A percentile compares a stretch with the other conserved stretches of the same genome.
These are phyloP conservation scores for Tapirus indicus DNA, from an alignment of 2,797 vertebrate species.

Conservation along the genomic window DNA sequence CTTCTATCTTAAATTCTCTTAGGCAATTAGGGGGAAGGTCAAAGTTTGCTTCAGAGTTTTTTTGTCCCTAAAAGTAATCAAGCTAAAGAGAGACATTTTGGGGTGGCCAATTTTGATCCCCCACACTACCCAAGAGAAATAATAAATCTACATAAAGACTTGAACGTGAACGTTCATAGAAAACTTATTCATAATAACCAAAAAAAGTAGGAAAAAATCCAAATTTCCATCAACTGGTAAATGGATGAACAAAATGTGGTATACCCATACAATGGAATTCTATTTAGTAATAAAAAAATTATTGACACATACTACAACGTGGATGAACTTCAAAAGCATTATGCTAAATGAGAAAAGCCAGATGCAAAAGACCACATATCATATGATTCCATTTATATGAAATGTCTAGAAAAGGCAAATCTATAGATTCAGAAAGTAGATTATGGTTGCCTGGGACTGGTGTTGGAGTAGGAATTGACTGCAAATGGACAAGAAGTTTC, in stretches of 20 bases:
- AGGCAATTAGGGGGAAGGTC: too few relatives aligned
- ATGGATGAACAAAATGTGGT: slow-evolving; percentile 2
- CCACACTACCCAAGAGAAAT: not conserved
- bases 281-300: not conserved
- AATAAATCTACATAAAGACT: not conserved
- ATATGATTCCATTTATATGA: not conserved
- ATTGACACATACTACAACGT: not conserved
- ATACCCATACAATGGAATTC: not conserved
- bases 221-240: not conserved
- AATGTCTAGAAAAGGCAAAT: not conserved
- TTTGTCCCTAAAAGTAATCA: too few relatives aligned
- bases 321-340: not conserved
- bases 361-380: not conserved
- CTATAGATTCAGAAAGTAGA: not conserved
- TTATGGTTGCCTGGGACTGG: not conserved
- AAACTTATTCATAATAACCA: not conserved
- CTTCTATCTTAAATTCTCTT: too few relatives aligned
- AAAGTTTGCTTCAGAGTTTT: too few relatives aligned
- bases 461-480: not conserved
- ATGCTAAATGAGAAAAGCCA: not conserved
- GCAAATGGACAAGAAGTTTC: not conserved
- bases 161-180: not conserved
- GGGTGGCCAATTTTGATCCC: too few relatives aligned
- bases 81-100: too few relatives aligned
- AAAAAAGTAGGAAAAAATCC: not conserved